Evolutionary conservation across 2,888 invertebrate species (phyloP).

Genomic region (Slavum lentiscoides): DNA sequence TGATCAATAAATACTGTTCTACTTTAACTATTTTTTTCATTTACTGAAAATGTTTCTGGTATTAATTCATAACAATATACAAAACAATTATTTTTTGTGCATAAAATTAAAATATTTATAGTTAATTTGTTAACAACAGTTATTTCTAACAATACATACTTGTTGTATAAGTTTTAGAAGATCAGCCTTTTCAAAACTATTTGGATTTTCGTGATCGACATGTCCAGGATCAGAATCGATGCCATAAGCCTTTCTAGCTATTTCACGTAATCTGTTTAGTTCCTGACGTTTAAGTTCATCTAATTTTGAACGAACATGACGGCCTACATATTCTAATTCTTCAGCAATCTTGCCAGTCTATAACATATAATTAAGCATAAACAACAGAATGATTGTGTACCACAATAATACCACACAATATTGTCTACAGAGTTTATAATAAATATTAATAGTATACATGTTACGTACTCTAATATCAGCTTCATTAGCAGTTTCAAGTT

Average conservation of each 20-base stretch:
- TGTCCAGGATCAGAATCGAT: conserved; percentile 71
- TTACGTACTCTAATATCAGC: conserved; percentile 69
- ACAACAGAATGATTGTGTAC: background rate
- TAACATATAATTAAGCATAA: conserved; percentile 56
- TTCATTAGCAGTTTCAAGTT: conserved; percentile 79
- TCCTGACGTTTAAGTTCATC: conserved; percentile 93
- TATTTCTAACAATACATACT: conserved; percentile 59
- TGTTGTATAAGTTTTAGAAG: conserved; percentile 86
- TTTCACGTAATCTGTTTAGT: conserved; percentile 75
- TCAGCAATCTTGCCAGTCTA: conserved; percentile 90
- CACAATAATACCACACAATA: background rate
- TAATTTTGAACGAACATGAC: conserved; percentile 80
- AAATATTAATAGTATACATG: background rate
- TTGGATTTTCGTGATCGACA: conserved; percentile 84
- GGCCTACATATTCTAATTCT: conserved; percentile 85
- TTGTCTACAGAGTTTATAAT: background rate
- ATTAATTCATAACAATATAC: too few species aligned
- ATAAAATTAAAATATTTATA: background rate
- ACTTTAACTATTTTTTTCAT: too few species aligned
- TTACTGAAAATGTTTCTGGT: too few species aligned
- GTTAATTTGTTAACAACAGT: background rate
- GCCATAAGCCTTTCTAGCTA: conserved; percentile 66
- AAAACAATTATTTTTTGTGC: background rate
- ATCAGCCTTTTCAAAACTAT: conserved; percentile 94
- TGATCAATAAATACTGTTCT: too few species aligned